Base-by-base conservation (phyloP, 2,888 invertebrate genomes). In the Aleiodes leptofemur region DNA sequence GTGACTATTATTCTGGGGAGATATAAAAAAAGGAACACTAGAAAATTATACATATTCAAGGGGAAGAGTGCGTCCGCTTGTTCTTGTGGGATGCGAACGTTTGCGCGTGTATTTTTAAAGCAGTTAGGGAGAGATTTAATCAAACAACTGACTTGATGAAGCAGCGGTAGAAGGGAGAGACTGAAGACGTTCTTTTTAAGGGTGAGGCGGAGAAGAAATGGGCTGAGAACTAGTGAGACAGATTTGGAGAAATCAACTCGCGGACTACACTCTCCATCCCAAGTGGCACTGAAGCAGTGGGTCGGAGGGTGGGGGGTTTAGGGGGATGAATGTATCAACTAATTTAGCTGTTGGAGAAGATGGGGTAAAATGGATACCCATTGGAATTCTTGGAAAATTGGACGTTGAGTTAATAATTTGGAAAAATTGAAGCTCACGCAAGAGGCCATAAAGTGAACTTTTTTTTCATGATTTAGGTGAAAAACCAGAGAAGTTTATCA, bases 51-150 rank as follows among this genome's bases (percentile, higher is more conserved):
- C 14, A 55, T 14, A 55, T 55, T 16, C 14, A 9, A 14, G 61
- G 16, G n/a, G 34, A 11, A n/a, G 14, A n/a, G 61, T 61, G 64
- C 16, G 16, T 48, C 23, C 64, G 43, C 43, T 43, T 9, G 43
- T 64, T 9, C 43, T 43, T 48, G 64, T 64, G 4, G 48, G 34
- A 16, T 61, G 23, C 61, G 34, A 61, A n/a, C 38, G 43, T 61
- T 16, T 61, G 61, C 61, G 43, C 34, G 14, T 13, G 34, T 61
- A 48, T 48, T 48, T 48, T 43, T 43, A 43, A 64, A 64, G 64
- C 64, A 64, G 43, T 64, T 64, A n/a, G 8, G 43, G 64, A 16
- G 64, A 16, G 48, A 14, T 64, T 64, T 48, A 43, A 64, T 64
- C 8, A 64, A 48, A 43, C 43, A 64, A 61, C 38, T 34, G 43